These are phyloP conservation scores for Garrulus glandarius DNA, from an alignment of 2,797 vertebrate species.

Conservation along the genomic window DNA sequence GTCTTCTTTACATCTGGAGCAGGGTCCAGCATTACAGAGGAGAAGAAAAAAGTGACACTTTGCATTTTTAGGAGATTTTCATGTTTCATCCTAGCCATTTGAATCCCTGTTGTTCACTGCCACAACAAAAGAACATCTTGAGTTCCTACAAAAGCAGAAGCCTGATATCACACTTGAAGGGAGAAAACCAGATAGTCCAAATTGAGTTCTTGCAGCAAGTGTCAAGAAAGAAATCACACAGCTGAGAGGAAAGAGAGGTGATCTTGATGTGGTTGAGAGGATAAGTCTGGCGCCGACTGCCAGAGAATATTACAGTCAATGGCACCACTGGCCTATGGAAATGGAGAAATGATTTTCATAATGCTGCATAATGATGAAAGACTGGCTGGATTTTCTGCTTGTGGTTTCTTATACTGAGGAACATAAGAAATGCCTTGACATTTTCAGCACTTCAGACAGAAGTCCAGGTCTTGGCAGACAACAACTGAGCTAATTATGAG, in stretches of 20 bases:
- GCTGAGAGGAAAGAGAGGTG: background rate
- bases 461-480: background rate
- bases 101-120: background rate
- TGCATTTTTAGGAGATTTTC: background rate
- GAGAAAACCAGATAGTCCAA: background rate
- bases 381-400: background rate
- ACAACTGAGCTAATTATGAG: background rate
- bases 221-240: background rate
- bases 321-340: background rate
- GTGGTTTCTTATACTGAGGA: constrained; percentile 18
- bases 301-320: constrained; percentile 1
- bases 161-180: background rate
- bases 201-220: background rate
- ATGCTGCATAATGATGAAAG: constrained; percentile 8
- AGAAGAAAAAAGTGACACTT: background rate
- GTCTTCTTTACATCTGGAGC: background rate
- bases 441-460: background rate
- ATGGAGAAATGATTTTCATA: constrained; percentile 13
- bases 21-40: background rate
- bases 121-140: background rate
- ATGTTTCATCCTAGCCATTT: background rate
- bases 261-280: background rate
- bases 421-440: background rate
- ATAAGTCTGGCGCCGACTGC: background rate
- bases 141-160: background rate